Evolutionary conservation across 2,797 vertebrate species (phyloP), one percentile per base, ranked within the genome.

Genomic region (Eulemur rubriventer): DNA sequence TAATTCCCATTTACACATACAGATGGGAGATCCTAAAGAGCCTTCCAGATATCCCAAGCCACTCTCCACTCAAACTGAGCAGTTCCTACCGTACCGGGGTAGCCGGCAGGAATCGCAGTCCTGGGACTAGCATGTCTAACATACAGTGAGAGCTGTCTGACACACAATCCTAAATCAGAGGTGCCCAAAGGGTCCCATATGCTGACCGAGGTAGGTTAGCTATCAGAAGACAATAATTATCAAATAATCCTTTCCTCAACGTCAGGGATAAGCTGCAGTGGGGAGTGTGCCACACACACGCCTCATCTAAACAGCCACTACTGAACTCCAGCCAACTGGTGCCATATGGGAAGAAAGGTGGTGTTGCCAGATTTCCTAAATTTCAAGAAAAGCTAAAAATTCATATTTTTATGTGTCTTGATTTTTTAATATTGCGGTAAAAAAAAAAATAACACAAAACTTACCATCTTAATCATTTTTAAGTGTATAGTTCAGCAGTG

Each of bases 341-440:
- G 9, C 46, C 83, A 92, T 41, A 89, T 91, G n/a, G 84, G 26
- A 93, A 65, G 57, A 91, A 22, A 95, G 50, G 84, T 30, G 65
- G 14, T 26, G 43, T 6, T 67, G 73, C 48, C 70, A 93, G 82
- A 87, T 73, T n/a, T 72, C 57, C 75, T 30, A 81, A 67, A 46
- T 93, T 89, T 80, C 67, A 88, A 82, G 30, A 94, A 91, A 96
- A 69, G 38, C 43, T 63, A 43, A 55, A 96, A 93, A 81, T 90
- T 87, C 61, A 22, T 82, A 55, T 91, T 67, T 95, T 84, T 79
- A 59, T 65, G 28, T 48, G 20, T 41, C 67, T 67, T 67, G 61
- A 33, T 26, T 86, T 91, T 82, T 73, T 41, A 48, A 70, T 70
- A 75, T 48, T 79, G 41, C 86, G 91, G 33, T 61, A 72, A 95